Percentiles rank a stretch among this genome's conserved stretches.
Evolutionary conservation across 2,888 invertebrate genomes (phyloP).

Genomic region (Steinernema carpocapsae): DNA sequence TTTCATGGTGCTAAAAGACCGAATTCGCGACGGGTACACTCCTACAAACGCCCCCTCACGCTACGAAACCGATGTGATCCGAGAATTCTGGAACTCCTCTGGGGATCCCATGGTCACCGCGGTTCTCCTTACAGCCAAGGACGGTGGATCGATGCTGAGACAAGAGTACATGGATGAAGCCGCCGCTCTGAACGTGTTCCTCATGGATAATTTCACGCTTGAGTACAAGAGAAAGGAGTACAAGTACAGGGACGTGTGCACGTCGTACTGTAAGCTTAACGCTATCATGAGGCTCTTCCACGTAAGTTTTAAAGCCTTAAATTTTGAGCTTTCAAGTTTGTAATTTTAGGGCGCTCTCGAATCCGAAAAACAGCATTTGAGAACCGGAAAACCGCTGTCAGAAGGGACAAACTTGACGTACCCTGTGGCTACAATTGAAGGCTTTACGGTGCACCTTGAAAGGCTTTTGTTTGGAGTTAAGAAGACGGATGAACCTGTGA

Average conservation of each 20-base stretch:
- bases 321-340: background rate
- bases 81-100: slow-evolving; percentile 54
- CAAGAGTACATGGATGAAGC: slow-evolving; percentile 60
- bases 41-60: slow-evolving; percentile 67
- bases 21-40: slow-evolving; percentile 67
- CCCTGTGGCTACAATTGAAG: slow-evolving; percentile 58
- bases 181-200: slow-evolving; percentile 50
- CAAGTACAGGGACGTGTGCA: slow-evolving; percentile 59
- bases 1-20: slow-evolving; percentile 52
- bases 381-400: slow-evolving; percentile 24
- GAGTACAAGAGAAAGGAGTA: slow-evolving; percentile 43
- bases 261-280: slow-evolving; percentile 65
- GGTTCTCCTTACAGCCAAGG: slow-evolving; percentile 61
- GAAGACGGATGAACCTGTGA: slow-evolving; percentile 38
- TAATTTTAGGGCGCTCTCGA: slow-evolving; percentile 35
- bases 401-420: slow-evolving; percentile 49
- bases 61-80: slow-evolving; percentile 62
- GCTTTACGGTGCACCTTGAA: slow-evolving; percentile 62
- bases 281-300: slow-evolving; percentile 61
- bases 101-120: slow-evolving; percentile 67
- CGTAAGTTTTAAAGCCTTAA: slow-evolving; percentile 42
- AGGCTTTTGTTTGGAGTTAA: slow-evolving; percentile 59
- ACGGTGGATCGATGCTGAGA: slow-evolving; percentile 64
- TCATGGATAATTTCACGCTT: slow-evolving; percentile 53
- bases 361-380: slow-evolving; percentile 23